These are phyloP conservation scores for Scleropages formosus DNA, from an alignment of 2,797 vertebrate genomes.

Conservation along the genomic window DNA sequence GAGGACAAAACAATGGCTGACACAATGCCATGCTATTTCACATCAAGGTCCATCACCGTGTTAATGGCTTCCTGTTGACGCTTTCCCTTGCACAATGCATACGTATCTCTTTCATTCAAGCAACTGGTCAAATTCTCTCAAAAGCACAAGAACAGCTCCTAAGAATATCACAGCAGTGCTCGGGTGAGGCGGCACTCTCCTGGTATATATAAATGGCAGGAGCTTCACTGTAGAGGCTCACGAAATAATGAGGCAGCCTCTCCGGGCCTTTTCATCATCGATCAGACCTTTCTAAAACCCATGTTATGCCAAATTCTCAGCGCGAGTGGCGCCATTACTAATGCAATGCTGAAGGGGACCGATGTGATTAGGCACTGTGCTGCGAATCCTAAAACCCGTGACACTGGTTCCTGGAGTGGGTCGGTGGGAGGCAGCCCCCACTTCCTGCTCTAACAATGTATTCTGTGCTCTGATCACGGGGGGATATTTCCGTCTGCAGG, in stretches of 20 bases:
- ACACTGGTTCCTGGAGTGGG: not conserved
- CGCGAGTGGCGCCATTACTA: not conserved
- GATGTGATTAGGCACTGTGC: not conserved
- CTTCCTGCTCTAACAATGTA: slow-evolving; percentile 6
- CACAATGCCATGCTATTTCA: no score
- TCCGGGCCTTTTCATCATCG: not conserved
- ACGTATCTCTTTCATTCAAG: no score
- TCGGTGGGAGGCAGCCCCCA: not conserved
- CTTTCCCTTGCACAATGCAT: no score
- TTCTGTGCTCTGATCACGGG: not conserved
- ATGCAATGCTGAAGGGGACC: not conserved
- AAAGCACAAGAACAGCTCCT: no score
- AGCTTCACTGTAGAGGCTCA: not conserved
- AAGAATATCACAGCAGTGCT: no score
- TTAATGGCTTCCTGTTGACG: no score
- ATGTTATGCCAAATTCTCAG: not conserved
- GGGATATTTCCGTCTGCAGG: not conserved
- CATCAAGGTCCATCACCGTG: no score
- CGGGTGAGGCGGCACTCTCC: not conserved
- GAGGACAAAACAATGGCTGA: no score
- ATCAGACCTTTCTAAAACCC: not conserved
- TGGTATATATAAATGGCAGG: not conserved
- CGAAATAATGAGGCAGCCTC: slow-evolving; percentile 5
- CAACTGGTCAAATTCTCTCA: no score
- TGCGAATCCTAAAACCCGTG: not conserved